phyloP scores from a whole-genome alignment of 2,797 vertebrate genomes.

The Ctenochaetus hawaiiensis region DNA sequence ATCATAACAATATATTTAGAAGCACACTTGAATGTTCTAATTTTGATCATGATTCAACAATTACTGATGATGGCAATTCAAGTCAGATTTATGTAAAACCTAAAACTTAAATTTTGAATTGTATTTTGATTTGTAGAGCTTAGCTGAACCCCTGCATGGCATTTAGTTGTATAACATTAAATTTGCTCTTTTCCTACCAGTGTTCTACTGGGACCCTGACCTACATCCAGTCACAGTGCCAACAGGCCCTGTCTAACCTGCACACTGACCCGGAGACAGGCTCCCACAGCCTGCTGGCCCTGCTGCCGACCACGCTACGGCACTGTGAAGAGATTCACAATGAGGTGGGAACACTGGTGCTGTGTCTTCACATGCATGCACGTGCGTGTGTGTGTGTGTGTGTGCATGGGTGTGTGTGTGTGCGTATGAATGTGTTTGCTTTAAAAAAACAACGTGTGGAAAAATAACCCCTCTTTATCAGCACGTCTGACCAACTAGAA shows the following conservation, averaged over 20 bases:
- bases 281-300: constrained; percentile 85
- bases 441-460: too few species aligned
- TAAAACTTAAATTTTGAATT: neutral
- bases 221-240: constrained; percentile 91
- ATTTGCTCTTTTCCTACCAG: constrained; percentile 75
- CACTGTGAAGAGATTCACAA: constrained; percentile 95
- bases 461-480: too few species aligned
- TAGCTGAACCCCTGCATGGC: neutral
- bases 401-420: constrained; percentile 9
- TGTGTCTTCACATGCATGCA: constrained; percentile 27
- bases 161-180: constrained; percentile 24
- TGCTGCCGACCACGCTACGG: constrained; percentile 87
- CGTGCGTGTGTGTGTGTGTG: neutral
- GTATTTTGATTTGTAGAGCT: neutral
- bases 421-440: neutral
- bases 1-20: too few species aligned
- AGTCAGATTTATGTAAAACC: neutral
- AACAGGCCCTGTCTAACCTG: constrained; percentile 91
- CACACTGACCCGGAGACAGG: constrained; percentile 79
- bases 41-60: too few species aligned
- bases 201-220: constrained; percentile 92
- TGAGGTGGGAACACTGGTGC: constrained; percentile 85
- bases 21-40: too few species aligned
- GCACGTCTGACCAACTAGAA: too few species aligned
- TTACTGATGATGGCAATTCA: neutral